Evolutionary conservation across 2,888 invertebrate species (phyloP).

Genomic region (Pyrgus malvae): DNA sequence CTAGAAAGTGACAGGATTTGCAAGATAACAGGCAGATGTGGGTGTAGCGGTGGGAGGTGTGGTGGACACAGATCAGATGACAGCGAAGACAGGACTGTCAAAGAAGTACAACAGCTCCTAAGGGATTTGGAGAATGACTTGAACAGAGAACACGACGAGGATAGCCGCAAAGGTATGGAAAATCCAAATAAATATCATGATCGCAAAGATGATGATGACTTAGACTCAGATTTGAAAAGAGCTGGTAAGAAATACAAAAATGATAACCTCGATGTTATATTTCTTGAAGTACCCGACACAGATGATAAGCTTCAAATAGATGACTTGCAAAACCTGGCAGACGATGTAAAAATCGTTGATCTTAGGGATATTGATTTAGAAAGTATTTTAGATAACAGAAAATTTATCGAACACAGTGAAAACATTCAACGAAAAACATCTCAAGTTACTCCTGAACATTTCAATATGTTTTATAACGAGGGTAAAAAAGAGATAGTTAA

Average conservation of each 20-base stretch:
- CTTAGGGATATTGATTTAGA: background rate
- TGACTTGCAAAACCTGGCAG: background rate
- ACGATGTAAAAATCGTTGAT: constrained; percentile 15
- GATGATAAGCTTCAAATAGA: constrained; percentile 28
- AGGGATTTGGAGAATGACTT: constrained; percentile 38
- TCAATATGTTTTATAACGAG: background rate
- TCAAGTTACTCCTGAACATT: constrained; percentile 2
- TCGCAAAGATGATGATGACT: constrained; percentile 18
- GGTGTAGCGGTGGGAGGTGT: background rate
- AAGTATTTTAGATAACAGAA: background rate
- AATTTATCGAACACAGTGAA: background rate
- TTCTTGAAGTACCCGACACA: constrained; percentile 43
- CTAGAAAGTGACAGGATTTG: constrained; percentile 4
- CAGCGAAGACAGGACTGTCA: background rate
- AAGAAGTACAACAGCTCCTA: constrained; percentile 33
- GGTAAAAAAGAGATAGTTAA: background rate
- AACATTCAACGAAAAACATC: background rate
- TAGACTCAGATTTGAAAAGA: constrained; percentile 4
- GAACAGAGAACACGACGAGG: constrained; percentile 22
- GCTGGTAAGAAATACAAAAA: constrained; percentile 36
- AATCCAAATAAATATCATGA: background rate
- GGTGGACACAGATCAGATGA: background rate
- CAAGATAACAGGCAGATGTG: constrained; percentile 2
- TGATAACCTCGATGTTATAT: constrained; percentile 46
- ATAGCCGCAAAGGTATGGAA: background rate